Base-by-base conservation (phyloP, 2,797 vertebrate genomes). In the Apogon hyalosoma region DNA sequence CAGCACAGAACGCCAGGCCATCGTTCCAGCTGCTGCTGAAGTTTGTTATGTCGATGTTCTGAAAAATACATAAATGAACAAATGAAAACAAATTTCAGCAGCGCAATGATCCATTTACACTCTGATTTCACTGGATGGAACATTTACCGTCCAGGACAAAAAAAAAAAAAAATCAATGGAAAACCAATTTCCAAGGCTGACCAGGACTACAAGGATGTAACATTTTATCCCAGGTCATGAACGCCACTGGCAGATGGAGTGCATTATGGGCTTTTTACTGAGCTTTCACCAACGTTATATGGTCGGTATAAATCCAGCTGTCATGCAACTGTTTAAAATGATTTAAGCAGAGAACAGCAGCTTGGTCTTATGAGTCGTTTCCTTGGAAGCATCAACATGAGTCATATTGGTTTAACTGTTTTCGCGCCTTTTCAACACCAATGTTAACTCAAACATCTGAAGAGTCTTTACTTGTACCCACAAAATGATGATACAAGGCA, bases 1-100 rank as follows among this genome's bases (percentile, higher is more conserved):
- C 90, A 0, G 98, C 97, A 7, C 98, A 99, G 91, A 99, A 98
- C 36, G 97, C 98, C 75, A 99, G 87, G 16, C 97, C 98, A 0
- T 99, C 98, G 0, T 98, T 98, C 98, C 98, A 99, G 88, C 98
- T 99, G 91, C 98, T 99, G 94, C 97, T 98, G 92, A 99, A 99
- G 92, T 99, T 99, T n/a, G 97, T 99, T 77, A 99, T 98, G 71
- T 99, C 97, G 0, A 99, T 99, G 83, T 98, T 99, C 97, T 99
- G 80, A 19, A 36, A 63, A 56, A 73, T 11, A 74, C 21, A 47
- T 14, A 19, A 19, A 47, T 13, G 18, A 4, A 58, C 12, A 46
- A 7, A 52, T 42, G 40, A 42, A 42, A n/a, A 42, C n/a, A 1
- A n/a, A 12, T 41, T 41, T 28, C 5, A 28, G 5, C 6, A 5